Evolutionary conservation across 1,140 invertebrate species (phyloP), one percentile per base, ranked within the genome.

Genomic region (Hyles euphorbiae): DNA sequence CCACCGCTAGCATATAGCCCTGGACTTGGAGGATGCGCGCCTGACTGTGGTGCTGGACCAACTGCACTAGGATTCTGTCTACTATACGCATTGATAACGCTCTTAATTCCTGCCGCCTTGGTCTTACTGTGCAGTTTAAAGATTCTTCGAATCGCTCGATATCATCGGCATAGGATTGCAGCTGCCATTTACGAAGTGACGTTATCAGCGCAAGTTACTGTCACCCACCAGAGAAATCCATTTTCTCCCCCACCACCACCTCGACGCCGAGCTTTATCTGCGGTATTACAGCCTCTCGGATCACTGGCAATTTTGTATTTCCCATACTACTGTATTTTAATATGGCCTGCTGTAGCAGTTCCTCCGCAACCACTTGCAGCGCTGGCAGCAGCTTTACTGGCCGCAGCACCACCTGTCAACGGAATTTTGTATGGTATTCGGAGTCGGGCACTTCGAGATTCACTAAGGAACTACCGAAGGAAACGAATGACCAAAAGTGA

Each of bases 111-210:
- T 3, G 91, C 92, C 0, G 78, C 91, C 8, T 83, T 95, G 10
- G 93, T 96, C 12, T 90, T 94, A 3, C 88, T 92, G 32, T 95
- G 94, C 78, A 96, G 95, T 76, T 78, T 94, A 22, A 93, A 92
- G 77, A 94, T 96, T 12, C 88, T 96, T 48, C 92, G 94, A 64
- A 96, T 96, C 61, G 95, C 95, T 0, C 90, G 94, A 1, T 95
- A 95, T 74, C 95, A 96, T 76, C 90, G 94, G 3, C 95, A 96
- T 77, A 91, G 95, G 34, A 96, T 96, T 55, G 94, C 95, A 11
- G 94, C 94, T 34, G 95, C 95, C 5, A 95, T 96, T 63, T 96
- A 95, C 81, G 94, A 96, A 86, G 94, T 96, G 5, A 96, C 95
- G 0, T 77, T 96, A 44, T 95, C 94, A 3, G 95, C 95, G 2